Evolutionary conservation across 2,888 invertebrate species (phyloP).

Genomic region (Lampropteryx suffumata): DNA sequence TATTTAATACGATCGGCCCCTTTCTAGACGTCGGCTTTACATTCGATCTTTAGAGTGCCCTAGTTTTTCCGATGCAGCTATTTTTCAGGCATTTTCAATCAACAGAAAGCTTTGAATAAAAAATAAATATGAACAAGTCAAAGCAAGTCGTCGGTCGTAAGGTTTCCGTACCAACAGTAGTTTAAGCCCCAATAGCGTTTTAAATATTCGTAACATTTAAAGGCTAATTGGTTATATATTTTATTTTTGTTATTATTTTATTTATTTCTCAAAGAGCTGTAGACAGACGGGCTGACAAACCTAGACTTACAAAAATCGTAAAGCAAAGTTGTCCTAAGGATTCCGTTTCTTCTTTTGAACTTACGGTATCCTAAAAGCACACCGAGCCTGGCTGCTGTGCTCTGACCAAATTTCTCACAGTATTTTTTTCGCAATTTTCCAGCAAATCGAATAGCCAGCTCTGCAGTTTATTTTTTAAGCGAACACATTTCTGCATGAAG

Average conservation of each 20-base stretch:
- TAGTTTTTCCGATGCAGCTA: conserved; percentile 21
- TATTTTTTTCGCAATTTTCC: conserved; percentile 20
- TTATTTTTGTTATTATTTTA: no score
- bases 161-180: no score
- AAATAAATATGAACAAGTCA: neutral
- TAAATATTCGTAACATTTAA: no score
- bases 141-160: no score
- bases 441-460: conserved; percentile 20
- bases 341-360: no score
- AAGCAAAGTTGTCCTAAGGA: no score
- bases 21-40: conserved; percentile 18
- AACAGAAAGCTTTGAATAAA: conserved; percentile 18
- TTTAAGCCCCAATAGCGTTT: no score
- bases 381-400: conserved; percentile 3
- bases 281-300: no score
- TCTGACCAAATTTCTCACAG: conserved; percentile 10
- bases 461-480: conserved; percentile 33
- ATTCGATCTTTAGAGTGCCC: conserved; percentile 19
- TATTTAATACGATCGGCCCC: conserved; percentile 55
- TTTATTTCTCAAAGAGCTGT: no score
- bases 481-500: conserved; percentile 34
- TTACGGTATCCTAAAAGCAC: neutral
- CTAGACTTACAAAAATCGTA: no score
- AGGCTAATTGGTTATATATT: no score
- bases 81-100: conserved; percentile 20